Evolutionary conservation across 1,140 invertebrate genomes (phyloP), one percentile per base, ranked within the genome.

Genomic region (Helicoverpa armigera): DNA sequence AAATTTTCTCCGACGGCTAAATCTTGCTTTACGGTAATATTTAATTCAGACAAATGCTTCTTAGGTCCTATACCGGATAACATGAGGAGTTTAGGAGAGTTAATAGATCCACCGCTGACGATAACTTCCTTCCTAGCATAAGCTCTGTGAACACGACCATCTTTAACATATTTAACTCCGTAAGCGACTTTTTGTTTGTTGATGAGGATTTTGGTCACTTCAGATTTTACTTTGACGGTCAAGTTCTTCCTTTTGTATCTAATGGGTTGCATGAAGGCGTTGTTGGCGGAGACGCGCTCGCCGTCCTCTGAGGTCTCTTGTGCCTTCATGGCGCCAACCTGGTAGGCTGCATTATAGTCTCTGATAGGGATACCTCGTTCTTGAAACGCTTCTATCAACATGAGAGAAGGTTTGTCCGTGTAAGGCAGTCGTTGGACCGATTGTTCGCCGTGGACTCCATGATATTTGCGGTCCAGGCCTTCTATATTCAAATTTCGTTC

Each of bases 181-280:
- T 96, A 95, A 1, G 97, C 97, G 31, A 89, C 91, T 85, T 97
- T 97, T 0, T 96, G 95, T 0, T 94, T 94, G 89, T 98, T 96
- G 78, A 98, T 97, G 0, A 98, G 88, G 7, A 98, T 93, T 87
- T 96, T 96, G 0, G 96, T 96, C 0, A 96, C 97, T 65, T 97
- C 96, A 0, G 97, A 95, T 63, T 97, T 95, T 0, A 96, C 97
- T 82, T 96, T 94, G 0, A 98, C 95, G 58, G 95, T 95, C 11
- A 98, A 93, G 90, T 98, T 98, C 1, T 88, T 88, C 12, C 98
- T 90, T 79, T 96, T 96, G 35, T 96, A 90, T 54, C 97, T 91
- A n/a, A 97, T 96, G 0, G 97, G 97, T 82, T 96, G 92, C 12
- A 98, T 96, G 90, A 97, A 98, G 0, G 97, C 97, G n/a, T 92